These are phyloP conservation scores for Bombus huntii DNA, from an alignment of 1,140 invertebrate species.

Conservation along the genomic window DNA sequence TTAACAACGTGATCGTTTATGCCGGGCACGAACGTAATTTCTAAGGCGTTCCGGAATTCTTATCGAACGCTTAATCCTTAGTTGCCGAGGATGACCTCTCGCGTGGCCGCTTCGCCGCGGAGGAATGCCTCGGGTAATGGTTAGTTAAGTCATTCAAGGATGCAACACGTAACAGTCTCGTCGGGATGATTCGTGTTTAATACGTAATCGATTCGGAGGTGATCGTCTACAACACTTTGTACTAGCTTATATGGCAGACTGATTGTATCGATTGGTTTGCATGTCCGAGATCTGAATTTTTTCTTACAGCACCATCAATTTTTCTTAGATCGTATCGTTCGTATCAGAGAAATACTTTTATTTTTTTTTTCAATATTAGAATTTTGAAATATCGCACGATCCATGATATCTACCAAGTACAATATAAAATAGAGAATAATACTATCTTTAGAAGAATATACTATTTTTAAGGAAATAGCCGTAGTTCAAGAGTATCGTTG, in stretches of 20 bases:
- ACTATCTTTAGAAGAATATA: too few relatives aligned
- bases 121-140: not conserved
- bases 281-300: not conserved
- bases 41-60: not conserved
- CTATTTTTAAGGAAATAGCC: not conserved
- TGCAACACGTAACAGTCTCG: not conserved
- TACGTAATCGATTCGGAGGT: not conserved
- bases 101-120: not conserved
- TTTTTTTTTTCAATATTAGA: not conserved
- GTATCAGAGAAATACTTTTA: too few relatives aligned
- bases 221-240: too few relatives aligned
- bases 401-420: not conserved
- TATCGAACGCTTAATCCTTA: constrained; percentile 6
- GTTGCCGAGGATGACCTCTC: constrained; percentile 1
- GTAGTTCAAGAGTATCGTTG: not conserved
- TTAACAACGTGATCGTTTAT: not conserved
- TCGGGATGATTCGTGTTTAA: not conserved
- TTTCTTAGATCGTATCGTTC: too few relatives aligned
- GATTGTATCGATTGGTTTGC: not conserved
- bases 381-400: not conserved
- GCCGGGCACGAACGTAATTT: constrained; percentile 15
- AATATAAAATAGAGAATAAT: too few relatives aligned
- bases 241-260: not conserved
- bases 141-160: constrained; percentile 21
- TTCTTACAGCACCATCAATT: not conserved